phyloP scores from a whole-genome alignment of 2,113 vertebrate species.

The Mixornis gularis region DNA sequence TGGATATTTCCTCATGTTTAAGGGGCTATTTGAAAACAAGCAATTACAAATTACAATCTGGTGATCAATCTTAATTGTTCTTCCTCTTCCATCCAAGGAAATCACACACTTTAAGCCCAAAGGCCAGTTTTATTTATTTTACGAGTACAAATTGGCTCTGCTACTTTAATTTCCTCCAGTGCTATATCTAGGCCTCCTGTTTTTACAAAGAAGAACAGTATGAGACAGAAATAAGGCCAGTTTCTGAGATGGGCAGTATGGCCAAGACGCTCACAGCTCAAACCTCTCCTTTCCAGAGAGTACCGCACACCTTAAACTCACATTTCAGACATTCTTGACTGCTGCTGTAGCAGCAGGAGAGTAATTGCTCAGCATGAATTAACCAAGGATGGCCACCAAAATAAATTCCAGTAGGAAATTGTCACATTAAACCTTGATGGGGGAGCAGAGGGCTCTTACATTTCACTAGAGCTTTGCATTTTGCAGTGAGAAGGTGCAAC shows the following conservation, averaged over 20 bases:
- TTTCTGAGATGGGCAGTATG: not conserved
- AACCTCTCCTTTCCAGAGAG: not conserved
- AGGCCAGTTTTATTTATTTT: constrained; percentile 27
- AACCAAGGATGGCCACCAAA: not conserved
- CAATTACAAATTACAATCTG: not conserved
- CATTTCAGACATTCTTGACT: not conserved
- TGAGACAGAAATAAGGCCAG: not conserved
- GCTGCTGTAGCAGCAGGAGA: not conserved
- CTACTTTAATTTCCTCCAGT: not conserved
- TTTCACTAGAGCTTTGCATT: not conserved
- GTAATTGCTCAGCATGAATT: not conserved
- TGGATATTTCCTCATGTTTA: not conserved
- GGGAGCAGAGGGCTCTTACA: not conserved
- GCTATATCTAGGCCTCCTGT: not conserved
- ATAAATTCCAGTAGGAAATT: not conserved
- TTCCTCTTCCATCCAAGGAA: not conserved
- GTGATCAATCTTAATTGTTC: not conserved
- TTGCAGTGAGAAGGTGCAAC: not conserved
- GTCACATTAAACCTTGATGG: not conserved
- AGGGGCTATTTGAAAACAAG: not conserved
- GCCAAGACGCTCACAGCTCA: not conserved
- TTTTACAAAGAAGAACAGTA: not conserved
- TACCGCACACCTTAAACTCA: rapidly evolving
- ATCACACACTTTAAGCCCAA: not conserved
- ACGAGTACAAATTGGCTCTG: not conserved